Evolutionary conservation across 2,888 invertebrate species (phyloP).

Genomic region (Mythimna ferrago): DNA sequence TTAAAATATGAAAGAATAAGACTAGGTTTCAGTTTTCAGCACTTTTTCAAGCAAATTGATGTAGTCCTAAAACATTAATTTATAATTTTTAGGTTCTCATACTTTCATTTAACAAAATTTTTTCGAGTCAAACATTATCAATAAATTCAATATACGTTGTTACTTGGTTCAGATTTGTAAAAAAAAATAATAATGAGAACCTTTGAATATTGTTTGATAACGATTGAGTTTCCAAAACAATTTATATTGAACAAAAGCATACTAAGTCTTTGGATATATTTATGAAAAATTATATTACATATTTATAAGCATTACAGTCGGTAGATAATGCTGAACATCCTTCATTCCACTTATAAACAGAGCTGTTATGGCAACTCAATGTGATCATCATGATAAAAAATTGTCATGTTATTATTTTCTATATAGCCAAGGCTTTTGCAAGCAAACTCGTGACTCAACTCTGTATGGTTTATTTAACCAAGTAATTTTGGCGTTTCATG

Average conservation of each 20-base stretch:
- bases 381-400: constrained; percentile 53
- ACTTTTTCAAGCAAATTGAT: not conserved
- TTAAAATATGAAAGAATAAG: constrained; percentile 5
- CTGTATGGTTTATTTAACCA: constrained; percentile 25
- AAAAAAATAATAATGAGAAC: not conserved
- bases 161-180: not conserved
- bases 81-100: not conserved
- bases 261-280: not conserved
- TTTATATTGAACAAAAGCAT: constrained; percentile 6
- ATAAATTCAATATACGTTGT: not conserved
- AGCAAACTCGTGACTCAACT: constrained; percentile 49
- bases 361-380: constrained; percentile 59
- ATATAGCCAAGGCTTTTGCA: constrained; percentile 52
- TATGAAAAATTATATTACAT: constrained; percentile 1
- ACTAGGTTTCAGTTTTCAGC: not conserved
- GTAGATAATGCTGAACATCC: constrained; percentile 32
- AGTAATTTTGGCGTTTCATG: constrained; percentile 27
- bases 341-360: constrained; percentile 59
- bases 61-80: not conserved
- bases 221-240: not conserved
- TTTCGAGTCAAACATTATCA: not conserved
- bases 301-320: constrained; percentile 16
- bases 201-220: not conserved
- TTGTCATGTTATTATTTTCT: constrained; percentile 56
- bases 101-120: not conserved